Evolutionary conservation across 2,113 vertebrate genomes (phyloP), one percentile per base, ranked within the genome.

Genomic region (Nannobrachium achirus): DNA sequence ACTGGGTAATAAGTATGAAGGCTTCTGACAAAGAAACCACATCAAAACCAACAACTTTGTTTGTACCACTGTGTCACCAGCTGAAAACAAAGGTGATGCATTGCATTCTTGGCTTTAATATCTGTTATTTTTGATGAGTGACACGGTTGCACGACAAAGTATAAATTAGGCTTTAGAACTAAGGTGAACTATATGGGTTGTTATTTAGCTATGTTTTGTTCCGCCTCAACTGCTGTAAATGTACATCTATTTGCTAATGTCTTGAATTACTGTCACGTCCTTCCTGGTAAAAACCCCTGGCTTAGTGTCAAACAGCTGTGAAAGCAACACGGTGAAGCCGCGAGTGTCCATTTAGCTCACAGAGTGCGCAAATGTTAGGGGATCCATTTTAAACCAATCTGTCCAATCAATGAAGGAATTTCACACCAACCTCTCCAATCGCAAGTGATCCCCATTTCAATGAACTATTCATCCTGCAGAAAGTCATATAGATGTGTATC

Each of bases 241-340:
- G 10, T 69, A 33, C 25, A 33, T 2, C 56, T 40, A 66, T 52
- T 56, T 60, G 45, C 33, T 59, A 61, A 61, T 57, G 48, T 78
- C 57, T 58, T 59, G 11, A 62, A 51, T 67, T 1, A 63, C 44
- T 71, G 71, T 53, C 15, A 69, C 65, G 63, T 80, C 80, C 65
- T 66, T 78, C 78, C 65, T 15, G 14, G n/a, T 33, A 66, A 80
- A 33, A 79, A 73, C 11, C 67, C 63, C 73, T 59, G 77, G 76
- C 58, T 82, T 83, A 79, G 59, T 16, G 19, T 73, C 50, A 38
- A 66, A 52, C 78, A 88, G 81, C 83, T 86, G 83, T 75, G 61
- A 58, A 80, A 86, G 71, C 73, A 74, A 67, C 65, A 76, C 69
- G 67, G 55, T 62, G 61, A 76, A 65, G 42, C 70, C 56, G 68